Base-by-base conservation (phyloP, 2,888 invertebrate species). In the Amblyjoppa fuscipennis region DNA sequence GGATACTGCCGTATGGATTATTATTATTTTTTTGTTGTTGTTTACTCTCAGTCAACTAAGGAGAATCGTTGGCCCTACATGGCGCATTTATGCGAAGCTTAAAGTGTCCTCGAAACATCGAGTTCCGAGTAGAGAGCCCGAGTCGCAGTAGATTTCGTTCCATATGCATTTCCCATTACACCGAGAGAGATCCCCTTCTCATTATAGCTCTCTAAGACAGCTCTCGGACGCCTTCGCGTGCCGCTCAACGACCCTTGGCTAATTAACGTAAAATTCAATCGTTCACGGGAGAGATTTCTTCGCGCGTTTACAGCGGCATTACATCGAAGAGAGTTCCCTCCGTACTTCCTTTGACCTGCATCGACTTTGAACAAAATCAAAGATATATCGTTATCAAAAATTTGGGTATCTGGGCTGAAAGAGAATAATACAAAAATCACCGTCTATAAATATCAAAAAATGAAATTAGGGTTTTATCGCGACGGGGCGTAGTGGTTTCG, bases 181-280 rank as follows among this genome's bases (percentile, higher is more conserved):
- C 66, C 70, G 69, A 41, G 45, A 41, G 45, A 68, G 73, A 74
- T 71, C 73, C 70, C 73, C 70, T 51, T 78, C 85, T 90, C 89
- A 87, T 92, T 91, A 90, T 66, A 84, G 69, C 85, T 53, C 85
- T 53, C 56, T 45, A 83, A 84, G 84, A 86, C 88, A 89, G 82
- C 81, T 38, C 11, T 69, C 81, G 84, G 82, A 88, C 86, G 87
- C 88, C 88, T 89, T 90, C 88, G 92, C 91, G 91, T 91, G 91
- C 87, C 83, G 88, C 90, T 91, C 91, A 92, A 92, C 91, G 90
- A 92, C 88, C 90, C 91, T 91, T 90, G 89, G 88, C 92, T 92
- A 92, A 92, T 92, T 92, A 90, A 92, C 92, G 92, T 92, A 89
- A 91, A 92, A 93, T 92, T 91, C 90, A 89, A 91, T 93, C 90